Conservation (phyloP, 2,888 invertebrate species). For the Melieria crassipennis region DNA sequence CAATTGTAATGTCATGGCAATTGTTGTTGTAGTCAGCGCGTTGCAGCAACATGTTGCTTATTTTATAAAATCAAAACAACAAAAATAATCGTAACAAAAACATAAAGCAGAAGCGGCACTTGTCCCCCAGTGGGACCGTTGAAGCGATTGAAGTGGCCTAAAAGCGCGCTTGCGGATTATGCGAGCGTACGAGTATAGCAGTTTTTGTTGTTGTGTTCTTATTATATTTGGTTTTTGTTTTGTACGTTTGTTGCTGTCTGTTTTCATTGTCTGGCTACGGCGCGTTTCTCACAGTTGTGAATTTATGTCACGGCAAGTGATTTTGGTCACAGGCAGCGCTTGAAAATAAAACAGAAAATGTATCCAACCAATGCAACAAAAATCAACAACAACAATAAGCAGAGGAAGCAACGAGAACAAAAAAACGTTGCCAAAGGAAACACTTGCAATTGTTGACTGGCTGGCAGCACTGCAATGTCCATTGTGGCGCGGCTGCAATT, state of each 20-base stretch:
- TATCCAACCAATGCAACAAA: not conserved
- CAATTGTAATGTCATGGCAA: constrained; percentile 37
- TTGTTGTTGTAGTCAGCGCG: not conserved
- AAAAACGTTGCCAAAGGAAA: constrained; percentile 3
- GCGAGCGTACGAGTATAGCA: not conserved
- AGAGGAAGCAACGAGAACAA: not conserved
- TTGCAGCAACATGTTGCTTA: no score
- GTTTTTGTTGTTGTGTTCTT: not conserved
- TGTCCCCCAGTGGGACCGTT: constrained; percentile 19
- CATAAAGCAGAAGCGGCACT: not conserved
- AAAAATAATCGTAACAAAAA: no score
- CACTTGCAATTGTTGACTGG: constrained; percentile 32
- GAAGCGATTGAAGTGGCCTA: not conserved
- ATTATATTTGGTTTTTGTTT: not conserved
- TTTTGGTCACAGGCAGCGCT: constrained; percentile 36
- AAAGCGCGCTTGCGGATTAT: not conserved
- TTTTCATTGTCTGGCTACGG: not conserved
- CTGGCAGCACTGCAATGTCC: no score
- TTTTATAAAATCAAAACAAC: no score
- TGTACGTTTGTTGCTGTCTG: not conserved
- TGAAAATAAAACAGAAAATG: not conserved
- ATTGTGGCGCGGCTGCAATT: not conserved
- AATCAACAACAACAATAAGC: not conserved
- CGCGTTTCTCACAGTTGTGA: constrained; percentile 11
- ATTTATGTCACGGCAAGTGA: constrained; percentile 42